A percentile compares a stretch with the other conserved stretches of the same genome.
Conservation (phyloP, 2,113 vertebrate species). For the Corydoras maculifer region DNA sequence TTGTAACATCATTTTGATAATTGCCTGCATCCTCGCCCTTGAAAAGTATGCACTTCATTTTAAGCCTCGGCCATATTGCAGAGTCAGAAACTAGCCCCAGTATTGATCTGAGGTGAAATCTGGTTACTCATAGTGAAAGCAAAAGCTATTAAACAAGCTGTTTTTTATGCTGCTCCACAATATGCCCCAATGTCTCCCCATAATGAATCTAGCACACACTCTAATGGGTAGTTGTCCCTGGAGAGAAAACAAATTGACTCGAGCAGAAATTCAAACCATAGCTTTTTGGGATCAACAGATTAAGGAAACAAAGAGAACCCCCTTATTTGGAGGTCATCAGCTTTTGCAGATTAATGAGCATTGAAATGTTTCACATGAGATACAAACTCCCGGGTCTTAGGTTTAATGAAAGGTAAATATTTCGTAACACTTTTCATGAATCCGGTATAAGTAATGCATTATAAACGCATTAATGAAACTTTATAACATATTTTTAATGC, state of each 20-base stretch:
- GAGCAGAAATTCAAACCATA: neutral
- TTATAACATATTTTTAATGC: no score
- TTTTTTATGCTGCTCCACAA: conserved; percentile 10
- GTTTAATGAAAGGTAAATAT: neutral
- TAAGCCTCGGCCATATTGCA: conserved; percentile 11
- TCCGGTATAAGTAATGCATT: no score
- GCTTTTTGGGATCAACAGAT: neutral
- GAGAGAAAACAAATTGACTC: conserved; percentile 6
- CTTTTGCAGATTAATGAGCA: neutral
- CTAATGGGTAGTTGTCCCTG: conserved; percentile 2
- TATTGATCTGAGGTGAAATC: conserved; percentile 27
- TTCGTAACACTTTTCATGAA: neutral
- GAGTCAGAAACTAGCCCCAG: conserved; percentile 5
- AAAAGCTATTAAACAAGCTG: conserved; percentile 19
- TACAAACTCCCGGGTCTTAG: neutral
- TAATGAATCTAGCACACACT: conserved; percentile 8
- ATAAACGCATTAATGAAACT: no score
- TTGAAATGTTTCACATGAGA: conserved; percentile 3
- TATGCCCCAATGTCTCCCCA: neutral
- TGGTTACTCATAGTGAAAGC: conserved; percentile 4
- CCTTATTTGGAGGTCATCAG: neutral
- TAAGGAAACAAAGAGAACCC: conserved; percentile 5
- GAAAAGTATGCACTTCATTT: conserved; percentile 20
- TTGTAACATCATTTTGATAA: conserved; percentile 3
- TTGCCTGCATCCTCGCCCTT: conserved; percentile 11